These are phyloP conservation scores for Dryas iulia DNA, from an alignment of 1,140 invertebrate genomes.

Conservation along the genomic window DNA sequence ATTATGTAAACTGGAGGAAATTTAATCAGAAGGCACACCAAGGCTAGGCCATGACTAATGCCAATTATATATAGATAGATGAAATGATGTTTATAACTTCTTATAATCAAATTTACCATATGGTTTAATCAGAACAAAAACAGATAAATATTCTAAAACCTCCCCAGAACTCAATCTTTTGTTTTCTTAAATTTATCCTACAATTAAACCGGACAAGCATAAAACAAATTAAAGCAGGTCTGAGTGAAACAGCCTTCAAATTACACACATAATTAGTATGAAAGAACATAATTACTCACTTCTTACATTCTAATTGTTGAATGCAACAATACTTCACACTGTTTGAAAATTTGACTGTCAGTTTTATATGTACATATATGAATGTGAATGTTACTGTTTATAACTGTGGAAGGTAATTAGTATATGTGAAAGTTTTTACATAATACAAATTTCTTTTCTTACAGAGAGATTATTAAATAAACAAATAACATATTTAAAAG, in stretches of 20 bases:
- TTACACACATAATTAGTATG: conserved; percentile 30
- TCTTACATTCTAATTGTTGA: conserved; percentile 31
- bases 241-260: conserved; percentile 27
- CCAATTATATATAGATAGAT: no score
- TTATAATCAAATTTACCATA: no score
- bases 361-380: conserved; percentile 1
- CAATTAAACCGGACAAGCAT: neutral
- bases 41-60: no score
- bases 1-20: no score
- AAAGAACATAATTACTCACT: conserved; percentile 25
- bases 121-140: no score
- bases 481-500: neutral
- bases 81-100: no score
- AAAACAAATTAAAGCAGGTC: conserved; percentile 20
- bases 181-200: neutral
- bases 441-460: neutral
- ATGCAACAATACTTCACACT: conserved; percentile 14
- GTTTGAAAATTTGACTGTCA: conserved; percentile 8
- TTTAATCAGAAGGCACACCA: no score
- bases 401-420: conserved; percentile 10
- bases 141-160: no score
- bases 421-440: conserved; percentile 17
- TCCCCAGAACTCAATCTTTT: no score
- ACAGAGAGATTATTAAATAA: neutral
- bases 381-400: conserved; percentile 20